A percentile compares a stretch with the other conserved stretches of the same genome.
These are phyloP conservation scores for Diorhabda elongata DNA, from an alignment of 1,140 invertebrate genomes.

Conservation along the genomic window DNA sequence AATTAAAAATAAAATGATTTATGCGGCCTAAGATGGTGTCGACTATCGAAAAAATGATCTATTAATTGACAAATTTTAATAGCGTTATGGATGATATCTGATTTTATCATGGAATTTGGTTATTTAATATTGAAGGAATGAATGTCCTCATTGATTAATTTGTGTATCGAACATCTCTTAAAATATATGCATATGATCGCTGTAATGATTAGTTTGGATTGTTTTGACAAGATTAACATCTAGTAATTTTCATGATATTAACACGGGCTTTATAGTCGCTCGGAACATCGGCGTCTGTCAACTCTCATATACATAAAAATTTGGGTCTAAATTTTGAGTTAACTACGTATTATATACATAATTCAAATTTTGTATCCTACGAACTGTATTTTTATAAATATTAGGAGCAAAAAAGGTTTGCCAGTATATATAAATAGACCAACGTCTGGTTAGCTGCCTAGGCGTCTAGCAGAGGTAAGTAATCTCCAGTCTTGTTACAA, in stretches of 20 bases:
- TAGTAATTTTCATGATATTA: neutral
- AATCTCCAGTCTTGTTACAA: too few relatives aligned
- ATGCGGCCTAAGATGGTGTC: constrained; percentile 18
- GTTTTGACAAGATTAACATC: neutral
- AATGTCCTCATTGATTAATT: constrained; percentile 2
- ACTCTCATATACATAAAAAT: too few relatives aligned
- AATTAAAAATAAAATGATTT: constrained; percentile 23
- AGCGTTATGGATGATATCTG: constrained; percentile 13
- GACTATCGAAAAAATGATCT: constrained; percentile 17
- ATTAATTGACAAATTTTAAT: constrained; percentile 21
- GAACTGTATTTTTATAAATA: too few relatives aligned
- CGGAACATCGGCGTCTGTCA: too few relatives aligned
- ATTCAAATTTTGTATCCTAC: too few relatives aligned
- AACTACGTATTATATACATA: too few relatives aligned
- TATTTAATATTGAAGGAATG: neutral
- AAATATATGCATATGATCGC: neutral
- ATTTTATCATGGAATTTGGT: constrained; percentile 2
- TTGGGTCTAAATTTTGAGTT: too few relatives aligned
- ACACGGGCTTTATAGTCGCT: neutral
- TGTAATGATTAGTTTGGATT: neutral
- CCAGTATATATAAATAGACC: too few relatives aligned
- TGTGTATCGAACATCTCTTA: neutral
- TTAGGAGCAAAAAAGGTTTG: too few relatives aligned
- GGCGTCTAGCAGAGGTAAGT: too few relatives aligned
- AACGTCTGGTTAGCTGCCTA: too few relatives aligned